phyloP scores from a whole-genome alignment of 2,113 vertebrate species.

The Mus pahari region DNA sequence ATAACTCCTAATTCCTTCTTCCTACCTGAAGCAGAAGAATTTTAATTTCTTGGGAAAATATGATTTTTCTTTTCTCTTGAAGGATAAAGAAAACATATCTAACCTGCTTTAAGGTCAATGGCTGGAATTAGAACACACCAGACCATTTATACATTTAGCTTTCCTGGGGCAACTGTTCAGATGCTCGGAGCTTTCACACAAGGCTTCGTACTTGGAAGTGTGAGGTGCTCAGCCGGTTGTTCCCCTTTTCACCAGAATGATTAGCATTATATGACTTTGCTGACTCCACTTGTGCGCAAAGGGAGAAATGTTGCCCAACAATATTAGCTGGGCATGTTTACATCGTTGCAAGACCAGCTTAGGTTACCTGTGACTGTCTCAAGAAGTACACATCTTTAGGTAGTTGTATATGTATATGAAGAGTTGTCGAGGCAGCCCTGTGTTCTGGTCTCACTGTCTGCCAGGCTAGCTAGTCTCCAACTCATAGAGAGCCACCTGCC shows the following conservation, averaged over 20 bases:
- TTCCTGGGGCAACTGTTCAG: neutral
- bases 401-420: too few relatives aligned
- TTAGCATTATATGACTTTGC: constrained; percentile 23
- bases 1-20: constrained; percentile 67
- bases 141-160: neutral
- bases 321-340: neutral
- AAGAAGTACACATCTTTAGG: neutral
- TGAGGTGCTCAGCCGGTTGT: neutral
- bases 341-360: neutral
- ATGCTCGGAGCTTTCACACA: neutral
- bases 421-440: too few relatives aligned
- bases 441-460: too few relatives aligned
- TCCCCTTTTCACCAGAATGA: constrained; percentile 10
- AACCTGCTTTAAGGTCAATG: constrained; percentile 33
- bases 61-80: constrained; percentile 63
- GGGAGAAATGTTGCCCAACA: neutral
- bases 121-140: neutral
- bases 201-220: neutral
- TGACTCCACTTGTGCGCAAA: neutral
- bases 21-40: constrained; percentile 62
- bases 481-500: too few relatives aligned
- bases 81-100: constrained; percentile 45
- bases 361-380: neutral
- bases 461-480: too few relatives aligned
- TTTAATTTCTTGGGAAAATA: constrained; percentile 66